Conservation (phyloP, 2,797 vertebrate species). For the Pipistrellus pipistrellus region DNA sequence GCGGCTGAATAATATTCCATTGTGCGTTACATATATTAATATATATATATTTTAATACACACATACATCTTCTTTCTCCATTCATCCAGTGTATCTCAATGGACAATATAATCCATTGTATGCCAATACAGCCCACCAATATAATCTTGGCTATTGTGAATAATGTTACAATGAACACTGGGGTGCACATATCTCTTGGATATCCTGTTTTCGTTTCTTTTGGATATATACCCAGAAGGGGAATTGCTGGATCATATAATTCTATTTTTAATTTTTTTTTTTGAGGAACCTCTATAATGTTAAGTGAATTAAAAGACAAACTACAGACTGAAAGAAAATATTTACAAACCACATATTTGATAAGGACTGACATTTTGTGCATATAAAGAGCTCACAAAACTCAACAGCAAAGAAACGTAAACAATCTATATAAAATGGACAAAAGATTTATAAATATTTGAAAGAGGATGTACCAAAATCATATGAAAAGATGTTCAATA, state of each 20-base stretch:
- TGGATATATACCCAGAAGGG: background rate
- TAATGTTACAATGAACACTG: background rate
- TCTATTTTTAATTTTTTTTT: conserved; percentile 5
- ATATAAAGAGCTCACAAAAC: background rate
- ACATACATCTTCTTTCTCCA: background rate
- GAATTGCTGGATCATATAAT: background rate
- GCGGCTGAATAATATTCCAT: background rate
- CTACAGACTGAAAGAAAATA: background rate
- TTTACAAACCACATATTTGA: background rate
- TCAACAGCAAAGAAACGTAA: background rate
- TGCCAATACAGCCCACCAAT: background rate
- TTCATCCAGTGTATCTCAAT: background rate
- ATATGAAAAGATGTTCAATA: conserved; percentile 1
- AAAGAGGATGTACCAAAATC: background rate
- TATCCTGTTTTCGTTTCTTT: background rate
- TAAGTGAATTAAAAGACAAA: conserved; percentile 34
- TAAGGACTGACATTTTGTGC: background rate
- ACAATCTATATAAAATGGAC: background rate
- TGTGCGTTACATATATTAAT: background rate
- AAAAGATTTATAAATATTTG: background rate
- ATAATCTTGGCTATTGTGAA: background rate
- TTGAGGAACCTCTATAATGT: background rate
- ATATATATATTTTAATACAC: background rate
- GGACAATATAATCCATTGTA: background rate
- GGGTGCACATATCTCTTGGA: background rate